Percentiles rank a stretch among this genome's conserved stretches.
Evolutionary conservation across 2,888 invertebrate species (phyloP).

Genomic region (Drosophila subsilvestris): DNA sequence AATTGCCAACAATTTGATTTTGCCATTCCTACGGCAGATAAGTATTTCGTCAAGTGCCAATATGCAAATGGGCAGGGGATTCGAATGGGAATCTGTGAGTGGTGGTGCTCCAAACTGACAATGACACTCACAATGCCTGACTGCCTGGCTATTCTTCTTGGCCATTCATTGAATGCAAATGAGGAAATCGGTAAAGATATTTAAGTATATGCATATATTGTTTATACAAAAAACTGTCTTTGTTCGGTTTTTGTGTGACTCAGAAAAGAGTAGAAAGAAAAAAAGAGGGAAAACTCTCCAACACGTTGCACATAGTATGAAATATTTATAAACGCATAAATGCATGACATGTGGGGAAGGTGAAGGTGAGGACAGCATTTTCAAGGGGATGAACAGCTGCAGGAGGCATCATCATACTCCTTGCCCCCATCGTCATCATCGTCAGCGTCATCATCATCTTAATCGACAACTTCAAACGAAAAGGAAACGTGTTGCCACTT

Average conservation of each 20-base stretch:
- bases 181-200: constrained; percentile 51
- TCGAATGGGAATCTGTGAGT: constrained; percentile 27
- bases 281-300: constrained; percentile 69
- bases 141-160: constrained; percentile 43
- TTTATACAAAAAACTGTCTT: constrained; percentile 12
- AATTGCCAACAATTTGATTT: constrained; percentile 75
- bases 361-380: constrained; percentile 5
- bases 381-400: constrained; percentile 24
- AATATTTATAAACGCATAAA: constrained; percentile 76
- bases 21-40: constrained; percentile 60
- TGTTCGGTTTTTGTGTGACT: constrained; percentile 7
- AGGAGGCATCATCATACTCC: constrained; percentile 40
- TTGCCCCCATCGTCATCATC: constrained; percentile 37
- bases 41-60: constrained; percentile 58
- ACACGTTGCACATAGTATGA: constrained; percentile 62
- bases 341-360: constrained; percentile 28
- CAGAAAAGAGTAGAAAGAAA: constrained; percentile 42
- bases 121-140: constrained; percentile 58
- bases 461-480: constrained; percentile 72
- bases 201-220: constrained; percentile 30
- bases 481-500: constrained; percentile 78
- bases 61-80: constrained; percentile 56
- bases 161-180: constrained; percentile 71
- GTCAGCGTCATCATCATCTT: constrained; percentile 50
- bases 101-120: constrained; percentile 52